Evolutionary conservation across 2,888 invertebrate genomes (phyloP), one percentile per base, ranked within the genome.

Genomic region (Arge pagana): DNA sequence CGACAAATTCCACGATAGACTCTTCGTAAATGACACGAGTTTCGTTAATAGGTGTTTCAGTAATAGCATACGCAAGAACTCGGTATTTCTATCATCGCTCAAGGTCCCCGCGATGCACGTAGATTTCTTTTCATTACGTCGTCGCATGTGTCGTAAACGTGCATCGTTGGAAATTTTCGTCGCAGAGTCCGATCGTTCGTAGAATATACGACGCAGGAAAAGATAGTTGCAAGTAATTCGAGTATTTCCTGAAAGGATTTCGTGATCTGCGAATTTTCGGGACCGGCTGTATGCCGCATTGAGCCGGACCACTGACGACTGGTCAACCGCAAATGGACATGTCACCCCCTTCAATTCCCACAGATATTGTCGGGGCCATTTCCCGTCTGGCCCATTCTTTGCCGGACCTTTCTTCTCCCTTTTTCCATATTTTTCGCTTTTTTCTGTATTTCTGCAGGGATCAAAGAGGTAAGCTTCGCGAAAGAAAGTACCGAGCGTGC

Each of bases 301-400:
- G 7, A n/a, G n/a, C n/a, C 15, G 33, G 33, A 33, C 33, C 31
- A 33, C 54, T 61, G 64, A 61, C 67, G 61, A 67, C 68, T 67
- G 75, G 74, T 72, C 75, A 74, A 72, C 72, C 72, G 64, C 76
- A 76, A 76, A 75, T 75, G 73, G 74, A 74, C 73, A 72, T 67
- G 70, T 76, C 74, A 74, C 73, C 71, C 72, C 71, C 68, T 67
- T 65, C 68, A 58, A 71, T 71, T 70, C 64, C 61, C 66, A 66
- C 52, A 68, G 70, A 70, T 70, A 67, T 64, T 54, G 56, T 53
- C 50, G 53, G 54, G 55, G 57, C 57, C 51, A 62, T 60, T 61
- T 59, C 58, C 48, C 53, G 53, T 48, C 57, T 56, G 37, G 54
- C 53, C 52, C 37, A 54, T 60, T 60, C 55, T 57, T 60, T 57